Conservation (phyloP, 2,797 vertebrate species). For the Ctenosaura bakeri region DNA sequence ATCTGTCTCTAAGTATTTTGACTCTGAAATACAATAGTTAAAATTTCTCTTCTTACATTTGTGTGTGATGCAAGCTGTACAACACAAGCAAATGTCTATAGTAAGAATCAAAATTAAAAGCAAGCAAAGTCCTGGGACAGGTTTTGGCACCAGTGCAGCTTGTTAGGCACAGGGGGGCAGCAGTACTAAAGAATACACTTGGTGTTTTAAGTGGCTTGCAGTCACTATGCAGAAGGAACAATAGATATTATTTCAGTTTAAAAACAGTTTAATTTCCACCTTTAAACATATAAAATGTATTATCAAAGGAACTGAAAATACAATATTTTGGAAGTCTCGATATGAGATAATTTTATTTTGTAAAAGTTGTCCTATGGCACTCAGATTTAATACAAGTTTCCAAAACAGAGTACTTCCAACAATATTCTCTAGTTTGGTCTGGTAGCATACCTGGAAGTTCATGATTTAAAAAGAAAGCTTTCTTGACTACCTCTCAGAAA, state of each 20-base stretch:
- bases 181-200: not conserved
- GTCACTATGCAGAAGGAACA: rapidly evolving
- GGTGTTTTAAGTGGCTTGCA: not conserved
- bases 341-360: not conserved
- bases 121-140: not conserved
- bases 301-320: not conserved
- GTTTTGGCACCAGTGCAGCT: not conserved
- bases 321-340: not conserved
- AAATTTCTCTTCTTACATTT: conserved; percentile 23
- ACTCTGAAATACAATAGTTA: not conserved
- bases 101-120: not conserved
- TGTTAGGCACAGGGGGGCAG: conserved; percentile 52
- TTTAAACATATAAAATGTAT: not conserved
- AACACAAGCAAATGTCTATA: not conserved
- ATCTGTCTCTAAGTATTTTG: not conserved
- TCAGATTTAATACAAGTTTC: not conserved
- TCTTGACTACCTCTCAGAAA: not conserved
- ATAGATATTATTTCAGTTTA: not conserved
- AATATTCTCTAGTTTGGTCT: not conserved
- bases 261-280: no score
- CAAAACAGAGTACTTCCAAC: not conserved
- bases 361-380: not conserved
- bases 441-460: not conserved
- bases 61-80: not conserved
- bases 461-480: not conserved